A percentile compares a stretch with the other conserved stretches of the same genome.
These are phyloP conservation scores for Cavia aperea DNA, from an alignment of 2,113 vertebrate genomes.

Conservation along the genomic window DNA sequence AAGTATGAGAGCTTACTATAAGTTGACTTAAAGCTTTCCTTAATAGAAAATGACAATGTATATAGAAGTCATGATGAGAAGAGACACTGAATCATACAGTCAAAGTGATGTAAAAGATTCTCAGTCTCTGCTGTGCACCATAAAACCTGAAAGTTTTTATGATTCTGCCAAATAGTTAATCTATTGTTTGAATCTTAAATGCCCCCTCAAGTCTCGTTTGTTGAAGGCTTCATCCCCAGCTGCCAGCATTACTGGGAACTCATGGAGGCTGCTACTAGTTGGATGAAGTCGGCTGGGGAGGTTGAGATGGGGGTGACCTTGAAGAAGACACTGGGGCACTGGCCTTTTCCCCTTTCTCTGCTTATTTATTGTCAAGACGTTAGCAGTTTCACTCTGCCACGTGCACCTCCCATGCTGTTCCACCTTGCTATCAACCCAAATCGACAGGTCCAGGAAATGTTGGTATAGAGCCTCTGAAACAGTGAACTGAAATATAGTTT, in stretches of 20 bases:
- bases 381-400: not conserved
- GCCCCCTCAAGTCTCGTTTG: not conserved
- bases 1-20: not conserved
- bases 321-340: not conserved
- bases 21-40: not conserved
- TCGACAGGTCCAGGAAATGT: not conserved
- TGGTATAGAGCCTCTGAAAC: not conserved
- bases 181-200: not conserved
- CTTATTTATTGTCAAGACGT: not conserved
- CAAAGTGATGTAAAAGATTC: not conserved
- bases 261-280: not conserved
- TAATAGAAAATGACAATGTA: not conserved
- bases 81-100: not conserved
- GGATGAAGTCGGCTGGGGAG: not conserved
- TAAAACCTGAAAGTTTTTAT: not conserved
- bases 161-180: not conserved
- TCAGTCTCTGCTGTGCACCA: not conserved
- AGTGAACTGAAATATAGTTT: not conserved
- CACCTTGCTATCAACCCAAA: not conserved
- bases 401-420: not conserved
- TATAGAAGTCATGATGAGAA: not conserved
- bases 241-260: not conserved
- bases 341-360: not conserved
- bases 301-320: not conserved
- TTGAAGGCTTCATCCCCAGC: not conserved